These are phyloP conservation scores for Elephas maximus DNA, from an alignment of 2,113 vertebrate species.

Conservation along the genomic window DNA sequence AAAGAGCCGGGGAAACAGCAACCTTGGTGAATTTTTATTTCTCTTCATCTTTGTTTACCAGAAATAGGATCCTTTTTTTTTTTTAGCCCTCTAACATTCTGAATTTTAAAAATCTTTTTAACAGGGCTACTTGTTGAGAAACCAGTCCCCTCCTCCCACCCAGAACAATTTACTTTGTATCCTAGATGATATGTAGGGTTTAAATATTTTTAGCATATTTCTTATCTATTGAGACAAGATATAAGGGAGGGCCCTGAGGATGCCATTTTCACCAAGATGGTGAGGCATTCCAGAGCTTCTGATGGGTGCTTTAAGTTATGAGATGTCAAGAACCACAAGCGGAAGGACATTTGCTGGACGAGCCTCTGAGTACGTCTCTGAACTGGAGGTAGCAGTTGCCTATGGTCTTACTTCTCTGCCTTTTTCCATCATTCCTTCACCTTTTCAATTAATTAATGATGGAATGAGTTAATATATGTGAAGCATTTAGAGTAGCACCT, in stretches of 20 bases:
- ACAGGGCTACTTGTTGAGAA: not conserved
- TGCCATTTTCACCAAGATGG: not conserved
- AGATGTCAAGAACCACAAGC: not conserved
- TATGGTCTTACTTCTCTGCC: not conserved
- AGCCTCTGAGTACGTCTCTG: not conserved
- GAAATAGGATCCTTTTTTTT: not conserved
- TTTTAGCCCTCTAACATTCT: not conserved
- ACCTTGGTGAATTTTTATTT: not conserved
- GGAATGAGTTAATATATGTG: not conserved
- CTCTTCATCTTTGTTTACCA: not conserved
- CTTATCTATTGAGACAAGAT: not conserved
- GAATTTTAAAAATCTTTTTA: not conserved
- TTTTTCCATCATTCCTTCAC: not conserved
- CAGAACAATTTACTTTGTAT: conserved; percentile 5
- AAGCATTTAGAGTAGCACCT: not conserved
- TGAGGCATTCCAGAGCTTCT: not conserved
- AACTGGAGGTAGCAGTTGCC: not conserved
- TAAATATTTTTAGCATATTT: not conserved
- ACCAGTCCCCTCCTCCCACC: not conserved
- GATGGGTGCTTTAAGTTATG: not conserved
- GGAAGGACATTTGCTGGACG: not conserved
- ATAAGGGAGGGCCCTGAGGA: not conserved
- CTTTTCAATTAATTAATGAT: not conserved
- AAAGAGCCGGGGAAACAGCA: not conserved
- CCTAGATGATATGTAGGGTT: not conserved